Percentiles rank a stretch among this genome's conserved stretches.
These are phyloP conservation scores for Cylloceria caligata DNA, from an alignment of 2,888 invertebrate species.

Conservation along the genomic window DNA sequence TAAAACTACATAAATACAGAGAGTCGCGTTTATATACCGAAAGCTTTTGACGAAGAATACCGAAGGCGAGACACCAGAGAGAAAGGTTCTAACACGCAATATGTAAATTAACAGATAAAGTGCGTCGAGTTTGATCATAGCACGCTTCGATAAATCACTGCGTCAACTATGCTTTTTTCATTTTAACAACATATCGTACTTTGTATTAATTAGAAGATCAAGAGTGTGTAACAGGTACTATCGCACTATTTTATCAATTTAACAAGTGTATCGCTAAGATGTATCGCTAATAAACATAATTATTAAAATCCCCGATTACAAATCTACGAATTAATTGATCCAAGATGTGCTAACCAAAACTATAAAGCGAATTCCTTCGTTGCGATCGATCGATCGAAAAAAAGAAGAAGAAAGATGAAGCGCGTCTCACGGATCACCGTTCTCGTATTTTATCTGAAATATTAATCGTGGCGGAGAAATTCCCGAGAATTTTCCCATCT, in stretches of 20 bases:
- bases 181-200: slow-evolving; percentile 35
- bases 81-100: slow-evolving; percentile 75
- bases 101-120: slow-evolving; percentile 78
- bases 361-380: no score
- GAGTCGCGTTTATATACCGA: slow-evolving; percentile 33
- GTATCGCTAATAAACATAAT: not conserved
- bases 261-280: slow-evolving; percentile 31
- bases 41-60: slow-evolving; percentile 47
- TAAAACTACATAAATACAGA: slow-evolving; percentile 48
- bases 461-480: no score
- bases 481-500: no score
- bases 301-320: not conserved
- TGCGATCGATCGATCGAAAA: no score
- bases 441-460: no score
- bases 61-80: slow-evolving; percentile 23
- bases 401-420: no score
- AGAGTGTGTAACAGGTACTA: slow-evolving; percentile 57
- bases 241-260: slow-evolving; percentile 51
- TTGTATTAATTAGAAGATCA: slow-evolving; percentile 71
- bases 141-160: slow-evolving; percentile 74
- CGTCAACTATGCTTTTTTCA: slow-evolving; percentile 70
- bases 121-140: slow-evolving; percentile 69
- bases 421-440: no score
- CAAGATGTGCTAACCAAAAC: no score
- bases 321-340: not conserved